Evolutionary conservation across 2,113 vertebrate genomes (phyloP), one percentile per base, ranked within the genome.

Genomic region (Bucco capensis): DNA sequence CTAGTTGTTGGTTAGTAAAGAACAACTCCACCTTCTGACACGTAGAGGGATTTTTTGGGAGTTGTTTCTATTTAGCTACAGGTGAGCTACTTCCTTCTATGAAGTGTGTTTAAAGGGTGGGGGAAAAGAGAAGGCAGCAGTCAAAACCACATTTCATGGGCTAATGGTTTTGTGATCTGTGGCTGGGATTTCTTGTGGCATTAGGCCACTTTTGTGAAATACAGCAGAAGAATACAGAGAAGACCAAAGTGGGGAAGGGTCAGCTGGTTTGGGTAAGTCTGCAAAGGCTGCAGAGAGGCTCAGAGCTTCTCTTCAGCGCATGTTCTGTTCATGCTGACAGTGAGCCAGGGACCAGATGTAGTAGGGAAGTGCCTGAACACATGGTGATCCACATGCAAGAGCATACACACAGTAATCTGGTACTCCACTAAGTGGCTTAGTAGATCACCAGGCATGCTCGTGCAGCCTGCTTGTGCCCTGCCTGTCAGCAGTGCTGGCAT

Each of bases 321-420:
- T 0, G 1, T 25, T 78, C 4, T 40, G 57, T 5, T 62, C 7
- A 1, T 4, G 21, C 67, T 89, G 79, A 57, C 37, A 44, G 46
- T 12, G 33, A 92, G 78, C 53, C 37, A 53, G 86, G 50, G 70
- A 19, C 64, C 51, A 0, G 56, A 14, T 53, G 83, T 87, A 83
- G 89, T 78, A 65, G 80, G 76, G 54, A 67, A 40, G 53, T 86
- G 60, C 12, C 9, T 0, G 12, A 31, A 69, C 93, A 91, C 95
- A 79, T 96, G 93, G 93, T 66, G 3, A 70, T 82, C n/a, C 91
- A 6, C 95, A 89, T 96, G 89, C 84, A 80, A 8, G 70, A 84
- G 10, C 19, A 49, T 22, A 75, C 3, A 0, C 54, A 18, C 23
- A 2, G 38, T 23, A 70, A 74, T 57, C 38, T 47, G 65, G 10